Base-by-base conservation (phyloP, 2,797 vertebrate genomes). In the Oryzias sinensis region DNA sequence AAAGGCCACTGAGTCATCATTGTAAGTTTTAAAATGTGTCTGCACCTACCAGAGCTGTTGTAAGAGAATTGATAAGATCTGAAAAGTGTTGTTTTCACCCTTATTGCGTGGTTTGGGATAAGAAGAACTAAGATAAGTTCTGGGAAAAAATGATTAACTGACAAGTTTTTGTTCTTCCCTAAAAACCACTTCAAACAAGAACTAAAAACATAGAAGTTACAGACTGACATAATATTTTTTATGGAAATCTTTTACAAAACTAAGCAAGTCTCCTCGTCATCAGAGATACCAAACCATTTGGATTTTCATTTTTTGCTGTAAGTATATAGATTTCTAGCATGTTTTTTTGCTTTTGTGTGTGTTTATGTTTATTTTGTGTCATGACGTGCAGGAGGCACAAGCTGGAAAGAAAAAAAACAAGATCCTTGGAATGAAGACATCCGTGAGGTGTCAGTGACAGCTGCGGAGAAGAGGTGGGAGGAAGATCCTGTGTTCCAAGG, bases 201-300 rank as follows among this genome's bases (percentile, higher is more conserved):
- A 58, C 14, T 15, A 65, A 58, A 69, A 70, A 68, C 48, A 50
- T 29, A 51, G 63, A 54, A 50, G 59, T 6, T 56, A 41, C 76
- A 76, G 58, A 80, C 50, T 83, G 72, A 81, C 72, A 44, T 24
- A 62, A 72, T 53, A 62, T 55, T 59, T 62, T 74, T 62, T 55
- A 70, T 18, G 65, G 81, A 86, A 80, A 71, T 72, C 85, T 84
- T 89, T 82, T 81, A 55, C 18, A 52, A 46, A 57, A 57, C 69
- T 22, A 81, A 76, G 86, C 84, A 70, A 81, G 75, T 76, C 69
- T 59, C 16, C 27, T 40, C 59, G 68, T 71, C 51, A 25, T 73
- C 56, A 65, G 52, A 79, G 65, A 85, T 52, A 76, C 54, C 8
- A 44, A 53, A 64, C 43, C 17, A 13, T 60, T 68, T 64, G 81